phyloP scores from a whole-genome alignment of 1,140 invertebrate species.

The Bombus confusus region DNA sequence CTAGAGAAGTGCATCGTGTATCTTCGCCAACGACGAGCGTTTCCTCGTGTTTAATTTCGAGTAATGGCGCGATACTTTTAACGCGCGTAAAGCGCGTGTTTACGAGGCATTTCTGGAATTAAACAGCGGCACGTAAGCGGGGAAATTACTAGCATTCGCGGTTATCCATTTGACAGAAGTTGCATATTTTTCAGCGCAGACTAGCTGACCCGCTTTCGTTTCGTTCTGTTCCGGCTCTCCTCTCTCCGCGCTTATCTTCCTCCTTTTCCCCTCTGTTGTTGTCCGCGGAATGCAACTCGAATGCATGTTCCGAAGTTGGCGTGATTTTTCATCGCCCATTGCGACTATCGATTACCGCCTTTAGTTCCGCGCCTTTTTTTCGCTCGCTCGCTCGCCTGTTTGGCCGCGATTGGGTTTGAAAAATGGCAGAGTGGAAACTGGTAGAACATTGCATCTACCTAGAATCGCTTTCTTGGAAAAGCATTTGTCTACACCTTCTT shows the following conservation, averaged over 20 bases:
- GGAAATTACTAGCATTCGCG: conserved; percentile 4
- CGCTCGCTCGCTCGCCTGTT: background rate
- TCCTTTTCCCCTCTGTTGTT: background rate
- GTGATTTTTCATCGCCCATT: conserved; percentile 1
- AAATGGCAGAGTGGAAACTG: background rate
- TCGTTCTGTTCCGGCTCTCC: background rate
- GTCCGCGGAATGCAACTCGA: background rate
- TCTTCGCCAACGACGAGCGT: too few relatives aligned
- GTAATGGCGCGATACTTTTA: background rate
- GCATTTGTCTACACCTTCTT: background rate
- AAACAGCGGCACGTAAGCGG: background rate
- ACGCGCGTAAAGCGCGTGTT: too few relatives aligned
- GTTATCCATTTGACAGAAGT: conserved; percentile 3
- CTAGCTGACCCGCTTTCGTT: background rate
- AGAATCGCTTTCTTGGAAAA: background rate
- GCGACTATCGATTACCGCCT: conserved; percentile 6
- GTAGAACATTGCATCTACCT: too few relatives aligned
- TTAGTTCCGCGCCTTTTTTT: conserved; percentile 7
- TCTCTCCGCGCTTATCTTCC: background rate
- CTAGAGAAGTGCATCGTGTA: too few relatives aligned
- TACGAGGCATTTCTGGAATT: too few relatives aligned
- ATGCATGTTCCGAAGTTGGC: background rate
- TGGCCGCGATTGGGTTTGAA: background rate
- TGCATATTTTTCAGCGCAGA: background rate
- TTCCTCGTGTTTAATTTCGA: background rate